phyloP scores from a whole-genome alignment of 2,797 vertebrate species.

The Alcedo atthis region DNA sequence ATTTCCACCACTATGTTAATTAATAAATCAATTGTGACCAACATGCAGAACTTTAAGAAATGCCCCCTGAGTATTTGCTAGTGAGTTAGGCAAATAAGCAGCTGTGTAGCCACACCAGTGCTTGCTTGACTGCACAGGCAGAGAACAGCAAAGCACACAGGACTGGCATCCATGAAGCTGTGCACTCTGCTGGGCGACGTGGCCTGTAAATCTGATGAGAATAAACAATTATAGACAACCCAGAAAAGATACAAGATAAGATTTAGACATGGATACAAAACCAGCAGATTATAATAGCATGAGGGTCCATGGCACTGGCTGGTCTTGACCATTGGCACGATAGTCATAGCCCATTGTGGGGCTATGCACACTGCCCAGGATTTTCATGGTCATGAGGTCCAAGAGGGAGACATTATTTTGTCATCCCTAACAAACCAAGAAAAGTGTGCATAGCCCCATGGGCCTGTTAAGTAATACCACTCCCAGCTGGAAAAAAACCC shows the following conservation, averaged over 20 bases:
- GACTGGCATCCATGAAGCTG: fast-evolving
- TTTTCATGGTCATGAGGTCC: neutral
- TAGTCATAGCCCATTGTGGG: too few species aligned
- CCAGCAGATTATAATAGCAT: neutral
- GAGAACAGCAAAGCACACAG: neutral
- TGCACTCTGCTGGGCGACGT: neutral
- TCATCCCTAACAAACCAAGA: neutral
- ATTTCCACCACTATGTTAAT: slow-evolving; percentile 18
- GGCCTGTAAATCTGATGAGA: fast-evolving
- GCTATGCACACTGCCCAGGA: neutral
- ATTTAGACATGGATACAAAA: neutral
- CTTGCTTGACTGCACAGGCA: slow-evolving; percentile 20
- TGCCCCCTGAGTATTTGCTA: slow-evolving; percentile 18
- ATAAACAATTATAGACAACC: neutral
- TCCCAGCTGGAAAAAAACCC: neutral
- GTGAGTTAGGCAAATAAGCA: slow-evolving; percentile 64
- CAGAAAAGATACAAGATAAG: neutral
- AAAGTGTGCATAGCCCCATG: neutral
- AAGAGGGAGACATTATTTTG: neutral
- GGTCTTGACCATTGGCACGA: neutral
- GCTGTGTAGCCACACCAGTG: neutral
- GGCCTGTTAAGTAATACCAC: neutral
- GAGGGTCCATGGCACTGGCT: neutral
- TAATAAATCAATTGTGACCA: slow-evolving; percentile 48
- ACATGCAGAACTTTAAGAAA: slow-evolving; percentile 36